phyloP scores from a whole-genome alignment of 1,140 invertebrate species.

The Drosophila mayri region DNA sequence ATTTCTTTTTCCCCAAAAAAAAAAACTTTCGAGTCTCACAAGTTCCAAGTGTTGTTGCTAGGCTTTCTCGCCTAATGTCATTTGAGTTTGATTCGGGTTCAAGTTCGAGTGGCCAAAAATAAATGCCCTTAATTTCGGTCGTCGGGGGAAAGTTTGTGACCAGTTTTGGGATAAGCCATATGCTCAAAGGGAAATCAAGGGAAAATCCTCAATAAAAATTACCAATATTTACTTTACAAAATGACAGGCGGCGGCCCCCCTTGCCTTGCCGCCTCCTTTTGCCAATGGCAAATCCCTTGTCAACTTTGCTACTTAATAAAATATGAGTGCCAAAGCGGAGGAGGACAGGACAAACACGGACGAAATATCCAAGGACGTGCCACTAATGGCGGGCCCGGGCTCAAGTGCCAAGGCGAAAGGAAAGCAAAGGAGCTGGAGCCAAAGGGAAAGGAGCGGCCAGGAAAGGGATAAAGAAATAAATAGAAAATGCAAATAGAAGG shows the following conservation, averaged over 20 bases:
- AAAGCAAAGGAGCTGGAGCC: constrained; percentile 16
- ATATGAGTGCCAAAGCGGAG: constrained; percentile 79
- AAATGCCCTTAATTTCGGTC: constrained; percentile 72
- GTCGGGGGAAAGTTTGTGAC: constrained; percentile 51
- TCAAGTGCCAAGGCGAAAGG: constrained; percentile 57
- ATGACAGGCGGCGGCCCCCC: constrained; percentile 48
- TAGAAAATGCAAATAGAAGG: constrained; percentile 83
- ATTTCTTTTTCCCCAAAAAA: constrained; percentile 27
- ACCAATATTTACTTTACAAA: constrained; percentile 85
- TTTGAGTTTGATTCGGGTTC: constrained; percentile 52
- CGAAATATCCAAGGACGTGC: constrained; percentile 74
- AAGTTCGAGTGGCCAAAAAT: constrained; percentile 57
- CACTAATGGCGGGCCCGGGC: constrained; percentile 73
- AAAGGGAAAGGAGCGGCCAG: constrained; percentile 19
- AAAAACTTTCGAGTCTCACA: constrained; percentile 1
- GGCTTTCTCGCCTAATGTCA: constrained; percentile 64
- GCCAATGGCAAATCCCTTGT: constrained; percentile 69
- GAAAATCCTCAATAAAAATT: constrained; percentile 84
- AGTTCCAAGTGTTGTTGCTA: constrained; percentile 46
- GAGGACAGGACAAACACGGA: constrained; percentile 59
- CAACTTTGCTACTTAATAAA: constrained; percentile 84
- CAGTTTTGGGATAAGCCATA: constrained; percentile 63
- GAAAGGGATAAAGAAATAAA: constrained; percentile 81
- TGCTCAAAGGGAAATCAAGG: constrained; percentile 64
- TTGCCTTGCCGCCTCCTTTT: not conserved